A percentile compares a stretch with the other conserved stretches of the same genome.
Evolutionary conservation across 2,113 vertebrate genomes (phyloP).

Genomic region (Pogona vitticeps): DNA sequence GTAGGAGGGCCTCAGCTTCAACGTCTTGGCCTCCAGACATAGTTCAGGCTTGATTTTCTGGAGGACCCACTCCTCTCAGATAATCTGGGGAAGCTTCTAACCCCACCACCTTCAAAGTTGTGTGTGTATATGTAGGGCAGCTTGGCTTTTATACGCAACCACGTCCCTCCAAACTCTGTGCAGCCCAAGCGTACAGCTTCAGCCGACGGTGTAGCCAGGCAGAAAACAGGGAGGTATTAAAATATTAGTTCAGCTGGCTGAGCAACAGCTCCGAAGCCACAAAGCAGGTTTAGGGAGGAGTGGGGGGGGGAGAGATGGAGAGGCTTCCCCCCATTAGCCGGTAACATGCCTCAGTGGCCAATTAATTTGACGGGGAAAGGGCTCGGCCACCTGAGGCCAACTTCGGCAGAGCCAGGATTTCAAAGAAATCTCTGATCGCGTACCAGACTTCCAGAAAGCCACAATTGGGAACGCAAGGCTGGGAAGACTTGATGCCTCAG

Average conservation of each 20-base stretch:
- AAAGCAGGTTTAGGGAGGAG: neutral
- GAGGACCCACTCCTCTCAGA: no score
- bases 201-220: slow-evolving; percentile 52
- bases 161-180: neutral
- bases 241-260: slow-evolving; percentile 31
- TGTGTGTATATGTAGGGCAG: no score
- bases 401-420: neutral
- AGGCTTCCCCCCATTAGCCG: neutral
- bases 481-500: no score
- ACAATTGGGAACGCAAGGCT: no score
- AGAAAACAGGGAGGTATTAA: slow-evolving; percentile 59
- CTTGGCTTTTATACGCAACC: slow-evolving; percentile 23
- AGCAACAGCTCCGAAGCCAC: neutral
- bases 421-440: no score
- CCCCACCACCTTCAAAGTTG: no score
- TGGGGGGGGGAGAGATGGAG: neutral
- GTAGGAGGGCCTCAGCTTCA: no score
- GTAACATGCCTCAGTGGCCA: neutral
- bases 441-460: no score
- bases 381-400: neutral
- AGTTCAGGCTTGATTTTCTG: no score
- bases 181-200: neutral
- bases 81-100: neutral
- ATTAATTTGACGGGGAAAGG: neutral
- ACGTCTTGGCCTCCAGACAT: no score